Base-by-base conservation (phyloP, 2,888 invertebrate genomes). In the Lymantria dispar region DNA sequence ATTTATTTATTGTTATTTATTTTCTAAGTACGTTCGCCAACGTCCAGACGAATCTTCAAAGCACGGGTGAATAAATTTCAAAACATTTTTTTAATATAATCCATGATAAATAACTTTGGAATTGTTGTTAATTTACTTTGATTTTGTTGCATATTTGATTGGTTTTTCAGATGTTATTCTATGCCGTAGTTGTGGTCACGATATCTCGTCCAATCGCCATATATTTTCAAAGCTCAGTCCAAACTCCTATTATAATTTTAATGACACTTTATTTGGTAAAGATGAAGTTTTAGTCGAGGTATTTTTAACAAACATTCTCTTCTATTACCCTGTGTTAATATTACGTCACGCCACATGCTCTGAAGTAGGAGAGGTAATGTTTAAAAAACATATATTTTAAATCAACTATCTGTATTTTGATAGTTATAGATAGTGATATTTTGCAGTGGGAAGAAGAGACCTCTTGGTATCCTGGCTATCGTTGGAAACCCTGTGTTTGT, bases 391-490 rank as follows among this genome's bases (percentile, higher is more conserved):
- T 42, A n/a, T 12, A 22, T 15, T 31, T 47, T 8, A 40, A 5
- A n/a, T 36, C 36, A 40, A 40, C 13, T 40, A 10, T 14, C 11
- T 15, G 15, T 7, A 14, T 40, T n/a, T 12, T 22, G n/a, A 8
- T 14, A 15, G 3, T 38, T 15, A 40, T 13, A 12, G 15, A 36
- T 37, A 42, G 36, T 1, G n/a, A 22, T 12, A 11, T 22, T 10
- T 87, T 85, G 15, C 81, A 92, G 92, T 93, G 93, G 93, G 84
- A 88, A 55, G 73, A 80, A 54, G 83, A 84, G 44, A 80, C 90
- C 56, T 87, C 90, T 54, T 94, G 93, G 93, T 94, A 91, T 78
- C 92, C 93, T 50, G 93, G 92, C 15, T 94, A 92, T 75, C 81
- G 78, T 3, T 93, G 93, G 93, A 92, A 91, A 65, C 83, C 89